Conservation (phyloP, 2,797 vertebrate genomes). For the Adelosebastes latens region DNA sequence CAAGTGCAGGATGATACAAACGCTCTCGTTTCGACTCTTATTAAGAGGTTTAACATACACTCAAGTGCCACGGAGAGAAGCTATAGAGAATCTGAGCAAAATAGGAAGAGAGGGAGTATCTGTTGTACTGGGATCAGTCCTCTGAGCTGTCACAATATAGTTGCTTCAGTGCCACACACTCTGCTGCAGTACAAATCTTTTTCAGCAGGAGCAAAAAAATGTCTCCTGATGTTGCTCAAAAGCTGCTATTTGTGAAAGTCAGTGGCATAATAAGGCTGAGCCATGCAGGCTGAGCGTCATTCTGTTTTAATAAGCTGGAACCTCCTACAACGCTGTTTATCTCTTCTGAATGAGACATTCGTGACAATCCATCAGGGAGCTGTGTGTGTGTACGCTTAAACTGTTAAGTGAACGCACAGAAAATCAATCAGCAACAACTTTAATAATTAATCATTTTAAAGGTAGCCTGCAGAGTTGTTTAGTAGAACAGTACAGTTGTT, state of each 20-base stretch:
- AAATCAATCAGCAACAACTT: constrained; percentile 13
- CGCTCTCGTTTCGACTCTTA: neutral
- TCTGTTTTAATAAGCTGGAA: constrained; percentile 17
- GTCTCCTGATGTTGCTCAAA: constrained; percentile 24
- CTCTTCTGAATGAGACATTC: constrained; percentile 9
- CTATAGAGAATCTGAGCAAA: neutral
- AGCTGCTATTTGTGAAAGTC: constrained; percentile 36
- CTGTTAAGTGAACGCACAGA: neutral
- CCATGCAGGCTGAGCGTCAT: neutral
- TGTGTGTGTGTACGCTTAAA: neutral
- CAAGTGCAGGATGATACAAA: constrained; percentile 1
- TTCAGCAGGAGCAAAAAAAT: constrained; percentile 6
- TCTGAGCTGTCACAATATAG: constrained; percentile 50
- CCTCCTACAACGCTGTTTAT: constrained; percentile 6
- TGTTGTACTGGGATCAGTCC: constrained; percentile 21
- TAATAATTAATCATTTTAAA: constrained; percentile 7
- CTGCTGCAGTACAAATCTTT: constrained; percentile 4
- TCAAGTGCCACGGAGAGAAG: neutral
- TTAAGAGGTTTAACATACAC: constrained; percentile 33
- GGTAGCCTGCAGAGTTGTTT: neutral
- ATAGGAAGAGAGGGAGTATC: neutral
- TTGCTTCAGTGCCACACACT: constrained; percentile 25
- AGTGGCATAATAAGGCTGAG: constrained; percentile 25
- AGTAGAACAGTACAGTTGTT: neutral
- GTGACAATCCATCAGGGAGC: neutral